A percentile compares a stretch with the other conserved stretches of the same genome.
Conservation (phyloP, 2,888 invertebrate species). For the Epinotia brunnichana region DNA sequence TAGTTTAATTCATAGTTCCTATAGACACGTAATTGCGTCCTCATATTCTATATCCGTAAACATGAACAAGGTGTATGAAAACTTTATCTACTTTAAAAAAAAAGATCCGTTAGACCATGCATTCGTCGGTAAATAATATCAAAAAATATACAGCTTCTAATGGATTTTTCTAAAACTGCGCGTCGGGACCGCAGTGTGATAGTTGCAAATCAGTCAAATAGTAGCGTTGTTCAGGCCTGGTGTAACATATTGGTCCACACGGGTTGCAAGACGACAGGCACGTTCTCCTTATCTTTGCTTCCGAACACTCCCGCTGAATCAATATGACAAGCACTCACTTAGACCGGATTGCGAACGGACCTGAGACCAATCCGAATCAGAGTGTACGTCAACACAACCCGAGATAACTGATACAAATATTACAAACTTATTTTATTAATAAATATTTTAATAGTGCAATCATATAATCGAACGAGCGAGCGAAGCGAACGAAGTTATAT, state of each 20-base stretch:
- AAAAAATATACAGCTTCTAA: neutral
- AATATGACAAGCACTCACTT: constrained; percentile 74
- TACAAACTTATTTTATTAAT: too few relatives aligned
- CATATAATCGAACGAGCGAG: too few relatives aligned
- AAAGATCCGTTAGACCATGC: too few relatives aligned
- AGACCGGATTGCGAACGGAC: constrained; percentile 69
- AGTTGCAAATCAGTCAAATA: neutral
- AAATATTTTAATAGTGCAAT: too few relatives aligned
- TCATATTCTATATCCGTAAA: too few relatives aligned
- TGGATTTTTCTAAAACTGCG: neutral
- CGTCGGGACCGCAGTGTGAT: neutral
- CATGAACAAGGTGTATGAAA: too few relatives aligned
- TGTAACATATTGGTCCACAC: constrained; percentile 63
- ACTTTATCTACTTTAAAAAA: too few relatives aligned
- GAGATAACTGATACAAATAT: constrained; percentile 12
- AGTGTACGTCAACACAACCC: constrained; percentile 24
- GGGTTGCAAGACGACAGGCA: constrained; percentile 61
- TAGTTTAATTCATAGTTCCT: too few relatives aligned
- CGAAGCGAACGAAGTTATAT: too few relatives aligned
- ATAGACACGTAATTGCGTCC: too few relatives aligned
- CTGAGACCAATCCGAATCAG: constrained; percentile 57
- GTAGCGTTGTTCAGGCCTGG: constrained; percentile 17
- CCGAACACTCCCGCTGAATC: constrained; percentile 74
- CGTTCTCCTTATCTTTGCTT: constrained; percentile 74
- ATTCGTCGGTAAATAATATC: too few relatives aligned